Base-by-base conservation (phyloP, 1,140 invertebrate species). In the Polyergus mexicanus region DNA sequence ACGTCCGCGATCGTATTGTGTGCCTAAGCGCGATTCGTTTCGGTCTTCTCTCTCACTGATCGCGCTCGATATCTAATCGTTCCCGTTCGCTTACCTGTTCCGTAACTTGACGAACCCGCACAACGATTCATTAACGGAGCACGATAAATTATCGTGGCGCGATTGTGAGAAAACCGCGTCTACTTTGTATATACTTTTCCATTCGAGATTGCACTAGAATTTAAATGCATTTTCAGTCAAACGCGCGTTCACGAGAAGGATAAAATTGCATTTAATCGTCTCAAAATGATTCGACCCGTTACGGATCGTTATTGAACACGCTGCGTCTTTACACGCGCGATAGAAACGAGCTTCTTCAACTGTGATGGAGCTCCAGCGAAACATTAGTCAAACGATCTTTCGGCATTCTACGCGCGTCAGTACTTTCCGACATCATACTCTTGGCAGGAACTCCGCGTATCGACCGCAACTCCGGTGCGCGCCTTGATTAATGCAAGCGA, bases 401-500 rank as follows among this genome's bases (percentile, higher is more conserved):
- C 74, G 74, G 72, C 74, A 77, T 84, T 84, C 74, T 51, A 47
- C 72, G 25, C 56, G 72, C 60, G 74, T 77, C 72, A 80, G 71
- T 65, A 54, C 62, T 83, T 83, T 83, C 78, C 78, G 68, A 68
- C 78, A 38, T 44, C 44, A 44, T 47, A 32, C 62, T 80, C 62
- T 69, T 80, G 76, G 76, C 32, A 65, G 81, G 22, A 84, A 71
- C n/a, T 51, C 35, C 28, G 25, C n/a, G 22, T 44, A 76, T 77
- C 71, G 63, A 41, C 47, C 47, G 56, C 51, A 32, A 5, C 16
- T 51, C 13, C 51, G 32, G 19, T 35, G 16, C 13, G 10, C 51
- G 38, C 22, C 38, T 71, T 80, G 85, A 90, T 89, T 90, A 90
- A 90, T 90, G 72, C 77, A 22, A 88, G 68, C 77, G 77, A 90